Base-by-base conservation (phyloP, 2,797 vertebrate genomes). In the Todus mexicanus region DNA sequence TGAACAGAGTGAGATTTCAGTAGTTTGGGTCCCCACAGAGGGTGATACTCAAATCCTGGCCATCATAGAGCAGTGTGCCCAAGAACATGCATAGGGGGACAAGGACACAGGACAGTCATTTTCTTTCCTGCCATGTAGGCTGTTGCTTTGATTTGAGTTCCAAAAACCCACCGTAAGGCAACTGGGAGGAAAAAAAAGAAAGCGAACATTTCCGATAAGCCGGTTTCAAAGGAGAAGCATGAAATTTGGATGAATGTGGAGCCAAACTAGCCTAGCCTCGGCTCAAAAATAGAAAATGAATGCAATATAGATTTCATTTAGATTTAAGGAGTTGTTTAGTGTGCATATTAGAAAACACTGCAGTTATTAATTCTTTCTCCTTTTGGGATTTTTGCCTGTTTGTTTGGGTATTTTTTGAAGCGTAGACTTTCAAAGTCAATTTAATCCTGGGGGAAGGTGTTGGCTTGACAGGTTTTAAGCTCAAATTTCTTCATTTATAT, bases 221-320 rank as follows among this genome's bases (percentile, higher is more conserved):
- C 0, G 20, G 42, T 75, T 97, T 97, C 96, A 96, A 96, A 96
- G 90, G 61, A 72, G 26, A 85, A 87, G 80, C 81, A 90, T 94
- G 87, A 95, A 96, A 97, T 82, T 82, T 15, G 60, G 59, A 45
- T 94, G 87, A 90, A 84, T 90, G 92, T 53, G 60, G 43, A 70
- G 78, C 78, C 89, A 90, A 74, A 75, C 48, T 68, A 82, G 61
- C 68, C 92, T 57, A 60, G 88, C 14, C 84, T 80, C 51, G 0
- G 78, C 84, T 90, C 76, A 80, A 79, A 93, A 77, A 85, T 76
- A 76, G 86, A 60, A 92, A 90, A 93, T 19, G 80, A 87, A 85
- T 94, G 87, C 94, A 95, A 93, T 95, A 96, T 81, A 96, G 96
- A 96, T 96, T 96, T 96, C 95, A 97, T 97, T 97, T 96, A 96